A percentile compares a stretch with the other conserved stretches of the same genome.
phyloP scores from a whole-genome alignment of 2,888 invertebrate genomes.

The Galerucella calmariensis region DNA sequence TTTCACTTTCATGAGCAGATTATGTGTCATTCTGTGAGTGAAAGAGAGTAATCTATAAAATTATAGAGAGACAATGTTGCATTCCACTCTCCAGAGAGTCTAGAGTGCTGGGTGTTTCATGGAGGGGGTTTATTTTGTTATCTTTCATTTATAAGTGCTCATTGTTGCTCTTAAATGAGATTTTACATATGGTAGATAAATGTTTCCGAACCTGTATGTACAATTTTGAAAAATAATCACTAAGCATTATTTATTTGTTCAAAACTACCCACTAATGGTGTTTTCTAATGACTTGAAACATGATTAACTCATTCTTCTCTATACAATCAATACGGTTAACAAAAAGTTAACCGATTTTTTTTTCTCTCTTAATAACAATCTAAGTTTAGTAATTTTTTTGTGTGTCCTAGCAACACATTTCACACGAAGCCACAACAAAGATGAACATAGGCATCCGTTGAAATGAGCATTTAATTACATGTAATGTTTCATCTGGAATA shows the following conservation, averaged over 20 bases:
- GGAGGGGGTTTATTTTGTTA: too few relatives aligned
- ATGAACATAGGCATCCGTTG: conserved; percentile 12
- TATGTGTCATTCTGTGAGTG: too few relatives aligned
- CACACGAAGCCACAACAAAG: conserved; percentile 24
- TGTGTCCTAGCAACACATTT: conserved; percentile 8
- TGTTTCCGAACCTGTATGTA: too few relatives aligned
- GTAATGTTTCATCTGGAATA: conserved; percentile 25
- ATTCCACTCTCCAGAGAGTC: too few relatives aligned
- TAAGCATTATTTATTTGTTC: background rate
- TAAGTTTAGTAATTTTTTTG: background rate
- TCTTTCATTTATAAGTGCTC: too few relatives aligned
- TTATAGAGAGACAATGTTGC: too few relatives aligned
- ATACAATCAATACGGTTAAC: background rate
- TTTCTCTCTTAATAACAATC: background rate
- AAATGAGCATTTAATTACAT: conserved; percentile 18
- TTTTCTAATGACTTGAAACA: background rate
- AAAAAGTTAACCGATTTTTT: background rate
- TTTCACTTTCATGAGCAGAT: too few relatives aligned
- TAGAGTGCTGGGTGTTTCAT: too few relatives aligned
- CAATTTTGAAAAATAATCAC: too few relatives aligned
- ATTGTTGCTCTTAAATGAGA: too few relatives aligned
- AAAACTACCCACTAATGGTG: background rate
- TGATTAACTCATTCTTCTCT: background rate
- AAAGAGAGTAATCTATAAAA: too few relatives aligned
- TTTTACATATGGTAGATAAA: too few relatives aligned